Base-by-base conservation (phyloP, 2,113 vertebrate species). In the Thamnaconus septentrionalis region DNA sequence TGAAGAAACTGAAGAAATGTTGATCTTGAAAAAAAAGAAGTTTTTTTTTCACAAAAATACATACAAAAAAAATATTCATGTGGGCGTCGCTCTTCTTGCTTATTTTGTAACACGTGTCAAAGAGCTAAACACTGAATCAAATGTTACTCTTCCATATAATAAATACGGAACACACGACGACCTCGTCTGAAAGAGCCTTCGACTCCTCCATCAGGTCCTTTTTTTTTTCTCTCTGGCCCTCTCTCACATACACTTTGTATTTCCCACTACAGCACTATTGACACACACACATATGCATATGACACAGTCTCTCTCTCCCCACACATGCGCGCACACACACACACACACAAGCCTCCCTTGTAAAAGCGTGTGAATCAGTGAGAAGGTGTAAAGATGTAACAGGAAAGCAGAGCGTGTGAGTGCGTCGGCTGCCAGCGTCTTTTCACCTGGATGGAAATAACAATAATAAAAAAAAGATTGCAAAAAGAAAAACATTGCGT, bases 171-270 rank as follows among this genome's bases (percentile, higher is more conserved):
- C 18, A 31, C 18, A 31, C 18, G 18, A 31, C 18, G 18, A 31
- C 18, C 18, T 31, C 18, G 18, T 31, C 18, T 31, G 42, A 41
- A 18, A 55, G 12, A 73, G 31, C 71, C 71, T 85, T 56, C 63
- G 72, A 56, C 63, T 65, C 41, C 69, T 82, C 75, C 84, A 61
- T 84, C 54, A 47, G 41, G 57, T 67, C 52, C 18, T 31, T 31
- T 63, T 39, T 63, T 39, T 69, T 53, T 64, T 45, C 66, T 64
- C 52, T 75, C 73, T 69, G 75, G 69, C 58, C 63, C 81, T 75
- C 71, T 88, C 84, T 89, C 88, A 89, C 81, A 45, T 88, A 89
- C 55, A 74, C 86, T 88, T 87, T 87, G 86, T 89, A 89, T 89
- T 89, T 89, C 82, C 88, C 88, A 89, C 88, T 81, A 83, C 81